Conservation (phyloP, 2,888 invertebrate species). For the Hypercompe scribonia region DNA sequence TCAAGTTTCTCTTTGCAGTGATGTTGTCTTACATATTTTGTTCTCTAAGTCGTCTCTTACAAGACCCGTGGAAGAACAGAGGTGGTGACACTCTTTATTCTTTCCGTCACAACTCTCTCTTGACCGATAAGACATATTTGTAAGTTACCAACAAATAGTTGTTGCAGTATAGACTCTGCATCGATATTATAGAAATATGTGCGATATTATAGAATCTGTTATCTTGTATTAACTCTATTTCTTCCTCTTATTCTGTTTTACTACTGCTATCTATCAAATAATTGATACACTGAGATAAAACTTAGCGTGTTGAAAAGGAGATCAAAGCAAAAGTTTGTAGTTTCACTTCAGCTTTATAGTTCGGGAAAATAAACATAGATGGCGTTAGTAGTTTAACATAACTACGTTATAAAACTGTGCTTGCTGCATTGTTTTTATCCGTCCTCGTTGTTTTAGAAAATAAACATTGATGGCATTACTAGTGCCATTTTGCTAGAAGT, state of each 20-base stretch:
- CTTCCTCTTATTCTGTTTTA: neutral
- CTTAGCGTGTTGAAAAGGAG: neutral
- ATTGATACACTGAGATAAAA: neutral
- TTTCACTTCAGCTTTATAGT: neutral
- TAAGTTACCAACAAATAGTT: too few species aligned
- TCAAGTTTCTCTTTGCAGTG: too few species aligned
- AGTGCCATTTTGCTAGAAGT: neutral
- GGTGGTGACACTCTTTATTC: too few species aligned
- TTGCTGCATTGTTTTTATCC: neutral
- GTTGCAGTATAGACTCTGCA: too few species aligned
- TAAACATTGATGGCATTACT: neutral
- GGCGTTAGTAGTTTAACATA: neutral
- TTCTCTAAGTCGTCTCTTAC: too few species aligned
- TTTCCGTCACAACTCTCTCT: too few species aligned
- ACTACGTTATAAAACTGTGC: neutral
- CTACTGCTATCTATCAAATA: neutral
- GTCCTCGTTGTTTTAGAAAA: neutral
- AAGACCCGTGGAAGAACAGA: too few species aligned
- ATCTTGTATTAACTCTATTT: too few species aligned
- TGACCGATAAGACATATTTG: too few species aligned
- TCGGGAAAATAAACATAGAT: neutral
- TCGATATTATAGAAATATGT: too few species aligned
- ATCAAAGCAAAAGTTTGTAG: neutral
- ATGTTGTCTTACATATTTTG: too few species aligned
- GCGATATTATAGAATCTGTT: too few species aligned